phyloP scores from a whole-genome alignment of 2,888 invertebrate species.

The Caenorhabditis sinica region DNA sequence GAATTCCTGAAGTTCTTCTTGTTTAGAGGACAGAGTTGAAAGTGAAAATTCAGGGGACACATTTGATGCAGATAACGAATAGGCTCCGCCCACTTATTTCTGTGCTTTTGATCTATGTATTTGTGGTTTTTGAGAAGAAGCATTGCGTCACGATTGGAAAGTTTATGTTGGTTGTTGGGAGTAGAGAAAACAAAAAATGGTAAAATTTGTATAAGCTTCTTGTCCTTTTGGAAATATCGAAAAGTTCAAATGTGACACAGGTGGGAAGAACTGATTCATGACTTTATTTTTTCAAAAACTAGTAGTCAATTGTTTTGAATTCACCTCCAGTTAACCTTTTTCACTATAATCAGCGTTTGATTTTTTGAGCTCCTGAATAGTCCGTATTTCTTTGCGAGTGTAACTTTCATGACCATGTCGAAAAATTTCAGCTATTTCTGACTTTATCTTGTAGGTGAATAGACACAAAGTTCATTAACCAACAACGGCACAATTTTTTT shows the following conservation, averaged over 20 bases:
- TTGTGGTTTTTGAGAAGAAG: constrained; percentile 20
- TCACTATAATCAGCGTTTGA: too few species aligned
- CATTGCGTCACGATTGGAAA: constrained; percentile 13
- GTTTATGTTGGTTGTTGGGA: constrained; percentile 3
- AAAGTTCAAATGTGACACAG: too few species aligned
- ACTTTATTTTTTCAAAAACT: too few species aligned
- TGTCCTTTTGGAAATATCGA: too few species aligned
- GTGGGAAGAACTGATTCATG: too few species aligned
- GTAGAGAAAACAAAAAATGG: not conserved
- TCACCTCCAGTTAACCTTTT: too few species aligned
- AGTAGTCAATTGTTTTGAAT: too few species aligned
- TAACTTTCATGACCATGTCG: not conserved
- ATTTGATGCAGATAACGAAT: not conserved
- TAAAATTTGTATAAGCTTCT: not conserved
- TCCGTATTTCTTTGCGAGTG: too few species aligned
- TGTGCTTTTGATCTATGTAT: constrained; percentile 46
- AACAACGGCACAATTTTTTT: not conserved
- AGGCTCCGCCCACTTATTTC: constrained; percentile 3
- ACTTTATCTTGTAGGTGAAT: too few species aligned
- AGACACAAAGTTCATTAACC: constrained; percentile 3
- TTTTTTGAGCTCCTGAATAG: too few species aligned
- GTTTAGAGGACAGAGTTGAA: not conserved
- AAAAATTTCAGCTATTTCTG: not conserved
- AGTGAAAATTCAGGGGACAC: constrained; percentile 14
- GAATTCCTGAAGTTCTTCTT: constrained; percentile 18